Evolutionary conservation across 2,888 invertebrate species (phyloP), one percentile per base, ranked within the genome.

Genomic region (Notodonta ziczac): DNA sequence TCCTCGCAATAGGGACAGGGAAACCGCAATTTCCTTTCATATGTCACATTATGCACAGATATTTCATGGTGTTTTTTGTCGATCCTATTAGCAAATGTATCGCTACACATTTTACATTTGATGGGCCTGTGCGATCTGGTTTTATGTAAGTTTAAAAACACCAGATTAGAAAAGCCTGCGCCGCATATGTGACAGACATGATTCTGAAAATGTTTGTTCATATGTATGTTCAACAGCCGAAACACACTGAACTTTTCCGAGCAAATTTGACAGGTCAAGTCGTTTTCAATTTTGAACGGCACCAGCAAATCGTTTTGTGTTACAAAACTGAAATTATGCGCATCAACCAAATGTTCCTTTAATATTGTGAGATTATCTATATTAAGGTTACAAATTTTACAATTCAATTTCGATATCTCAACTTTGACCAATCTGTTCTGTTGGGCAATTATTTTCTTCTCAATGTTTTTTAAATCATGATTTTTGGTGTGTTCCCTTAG

Each of bases 111-210:
- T 6, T 78, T 76, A 53, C 93, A 93, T 2, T 66, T 62, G 0
- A 86, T 70, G 0, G 75, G 76, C 0, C 80, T 76, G 52, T 92
- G 92, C 0, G 82, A 80, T 7, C 91, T 72, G 0, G 81, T 85
- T 63, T 83, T 89, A 52, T 92, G 92, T 1, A 90, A 67, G 70
- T 89, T 93, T 14, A 91, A 65, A 65, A 90, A 90, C 0, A 88
- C 86, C 52, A 88, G 74, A 76, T 87, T 91, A 0, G 91, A 85
- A 61, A 92, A 93, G 0, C 88, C 90, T 0, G 87, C 83, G 0
- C 93, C 93, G 52, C 93, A 93, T 0, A 89, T 78, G 63, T 92
- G 85, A 35, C 93, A 93, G 0, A 92, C 86, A 61, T 90, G 88
- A 13, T 89, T 92, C 58, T 88, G 87, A 61, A 72, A 93, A 78